A percentile compares a stretch with the other conserved stretches of the same genome.
Conservation (phyloP, 64 coral and sea anemone species). For the Exaiptasia diaphana region DNA sequence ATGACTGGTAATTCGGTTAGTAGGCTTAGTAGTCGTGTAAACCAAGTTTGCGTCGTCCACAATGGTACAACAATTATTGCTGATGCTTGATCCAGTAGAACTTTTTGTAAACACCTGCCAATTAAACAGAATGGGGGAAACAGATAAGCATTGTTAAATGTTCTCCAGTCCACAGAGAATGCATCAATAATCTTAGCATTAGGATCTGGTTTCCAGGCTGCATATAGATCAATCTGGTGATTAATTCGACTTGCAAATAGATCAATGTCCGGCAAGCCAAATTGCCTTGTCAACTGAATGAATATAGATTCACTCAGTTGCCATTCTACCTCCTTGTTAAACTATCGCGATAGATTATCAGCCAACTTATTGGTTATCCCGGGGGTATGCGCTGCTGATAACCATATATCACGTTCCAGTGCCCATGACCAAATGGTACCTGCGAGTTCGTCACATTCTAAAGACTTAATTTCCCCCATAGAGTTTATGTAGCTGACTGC, state of each 20-base stretch:
- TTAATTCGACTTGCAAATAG: slow-evolving; percentile 22
- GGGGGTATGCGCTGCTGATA: slow-evolving; percentile 19
- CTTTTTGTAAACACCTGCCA: slow-evolving; percentile 21
- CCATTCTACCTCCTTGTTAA: slow-evolving; percentile 38
- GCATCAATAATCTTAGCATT: slow-evolving; percentile 16
- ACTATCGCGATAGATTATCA: slow-evolving; percentile 10
- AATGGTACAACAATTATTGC: background rate
- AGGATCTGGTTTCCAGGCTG: slow-evolving; percentile 41
- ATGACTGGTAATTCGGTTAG: slow-evolving; percentile 29
- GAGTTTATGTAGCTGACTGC: slow-evolving; percentile 32
- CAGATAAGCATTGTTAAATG: slow-evolving; percentile 8
- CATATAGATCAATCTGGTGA: background rate
- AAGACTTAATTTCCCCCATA: slow-evolving; percentile 8
- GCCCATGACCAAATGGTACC: slow-evolving; percentile 9
- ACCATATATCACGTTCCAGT: slow-evolving; percentile 18
- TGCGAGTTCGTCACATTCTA: background rate
- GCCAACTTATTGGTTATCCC: slow-evolving; percentile 11
- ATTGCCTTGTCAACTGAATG: background rate
- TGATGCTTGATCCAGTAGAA: background rate
- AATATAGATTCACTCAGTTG: slow-evolving; percentile 9
- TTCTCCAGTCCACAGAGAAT: slow-evolving; percentile 14
- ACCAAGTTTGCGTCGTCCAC: slow-evolving; percentile 63
- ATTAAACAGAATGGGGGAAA: slow-evolving; percentile 27
- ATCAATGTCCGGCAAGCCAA: slow-evolving; percentile 31
- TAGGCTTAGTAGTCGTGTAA: slow-evolving; percentile 15